A percentile compares a stretch with the other conserved stretches of the same genome.
Conservation (phyloP, 2,888 invertebrate species). For the Silvanus unidentatus region DNA sequence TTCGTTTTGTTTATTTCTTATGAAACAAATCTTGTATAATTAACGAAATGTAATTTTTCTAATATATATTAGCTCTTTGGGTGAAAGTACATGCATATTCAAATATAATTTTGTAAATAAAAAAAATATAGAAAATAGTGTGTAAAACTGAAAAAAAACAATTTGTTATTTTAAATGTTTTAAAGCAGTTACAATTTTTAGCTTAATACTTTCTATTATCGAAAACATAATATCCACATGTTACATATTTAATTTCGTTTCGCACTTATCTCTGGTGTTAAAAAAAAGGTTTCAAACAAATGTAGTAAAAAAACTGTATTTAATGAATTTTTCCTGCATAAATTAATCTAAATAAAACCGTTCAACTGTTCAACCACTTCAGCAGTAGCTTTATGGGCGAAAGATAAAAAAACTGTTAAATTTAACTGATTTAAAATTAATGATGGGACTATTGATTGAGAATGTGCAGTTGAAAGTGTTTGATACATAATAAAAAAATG, state of each 20-base stretch:
- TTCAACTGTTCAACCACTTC: conserved; percentile 39
- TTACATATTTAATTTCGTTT: no score
- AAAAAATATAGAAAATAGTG: conserved; percentile 11
- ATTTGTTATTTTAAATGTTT: neutral
- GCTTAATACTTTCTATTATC: no score
- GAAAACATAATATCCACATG: no score
- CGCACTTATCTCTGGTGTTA: no score
- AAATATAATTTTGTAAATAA: conserved; percentile 1
- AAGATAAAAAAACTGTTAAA: conserved; percentile 27
- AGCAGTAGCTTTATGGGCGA: conserved; percentile 23
- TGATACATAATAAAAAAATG: conserved; percentile 37
- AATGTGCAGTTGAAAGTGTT: conserved; percentile 37
- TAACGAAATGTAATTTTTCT: conserved; percentile 35
- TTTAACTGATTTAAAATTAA: conserved; percentile 16
- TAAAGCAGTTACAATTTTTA: conserved; percentile 22
- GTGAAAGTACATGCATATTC: conserved; percentile 41
- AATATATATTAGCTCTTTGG: conserved; percentile 41
- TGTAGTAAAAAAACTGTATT: conserved; percentile 3
- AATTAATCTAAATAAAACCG: conserved; percentile 22
- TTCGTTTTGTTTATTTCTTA: neutral
- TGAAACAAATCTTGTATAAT: conserved; percentile 24
- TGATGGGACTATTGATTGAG: conserved; percentile 22
- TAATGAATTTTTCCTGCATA: neutral
- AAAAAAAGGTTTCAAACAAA: conserved; percentile 20
- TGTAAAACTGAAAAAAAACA: neutral